A percentile compares a stretch with the other conserved stretches of the same genome.
Conservation (phyloP, 1,140 invertebrate genomes). For the Plutomurus gul region DNA sequence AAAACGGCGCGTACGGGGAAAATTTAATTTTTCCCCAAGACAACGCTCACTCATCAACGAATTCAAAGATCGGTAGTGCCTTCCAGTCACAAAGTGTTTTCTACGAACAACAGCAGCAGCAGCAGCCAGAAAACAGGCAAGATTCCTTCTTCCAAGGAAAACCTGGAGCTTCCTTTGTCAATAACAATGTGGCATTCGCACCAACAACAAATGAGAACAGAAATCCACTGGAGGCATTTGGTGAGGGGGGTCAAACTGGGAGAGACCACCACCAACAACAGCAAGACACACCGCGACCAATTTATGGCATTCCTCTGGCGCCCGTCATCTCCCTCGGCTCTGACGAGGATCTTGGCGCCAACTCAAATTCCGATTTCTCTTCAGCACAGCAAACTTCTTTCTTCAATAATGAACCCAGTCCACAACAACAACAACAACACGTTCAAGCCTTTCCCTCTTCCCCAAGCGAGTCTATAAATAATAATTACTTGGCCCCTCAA, state of each 20-base stretch:
- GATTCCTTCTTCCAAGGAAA: background rate
- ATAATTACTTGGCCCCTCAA: conserved; percentile 2
- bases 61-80: no score
- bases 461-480: background rate
- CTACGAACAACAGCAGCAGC: background rate
- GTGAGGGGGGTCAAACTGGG: background rate
- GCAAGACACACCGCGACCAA: conserved; percentile 27
- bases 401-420: background rate
- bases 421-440: conserved; percentile 11
- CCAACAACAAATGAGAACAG: background rate
- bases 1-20: no score
- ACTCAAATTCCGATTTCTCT: background rate
- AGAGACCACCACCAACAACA: background rate
- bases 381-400: background rate
- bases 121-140: no score
- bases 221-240: background rate
- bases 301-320: conserved; percentile 50
- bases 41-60: no score
- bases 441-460: background rate
- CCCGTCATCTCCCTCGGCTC: conserved; percentile 45
- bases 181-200: background rate
- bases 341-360: background rate
- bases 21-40: no score
- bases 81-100: background rate
- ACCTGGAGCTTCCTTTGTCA: background rate